Percentiles rank a stretch among this genome's conserved stretches.
Conservation (phyloP, 2,888 invertebrate species). For the Brachyptera putata region DNA sequence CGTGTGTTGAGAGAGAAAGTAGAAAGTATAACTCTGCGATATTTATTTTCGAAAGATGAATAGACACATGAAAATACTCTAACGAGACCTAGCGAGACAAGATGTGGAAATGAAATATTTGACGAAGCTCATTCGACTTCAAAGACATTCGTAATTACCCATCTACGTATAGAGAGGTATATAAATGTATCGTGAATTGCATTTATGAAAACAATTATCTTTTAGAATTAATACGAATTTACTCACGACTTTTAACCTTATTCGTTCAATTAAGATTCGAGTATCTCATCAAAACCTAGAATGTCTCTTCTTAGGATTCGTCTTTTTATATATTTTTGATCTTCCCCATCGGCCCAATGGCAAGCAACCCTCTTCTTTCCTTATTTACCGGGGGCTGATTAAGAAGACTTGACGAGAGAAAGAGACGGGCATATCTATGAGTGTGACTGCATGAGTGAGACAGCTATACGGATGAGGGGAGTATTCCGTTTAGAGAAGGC, state of each 20-base stretch:
- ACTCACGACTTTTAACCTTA: constrained; percentile 8
- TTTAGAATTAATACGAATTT: neutral
- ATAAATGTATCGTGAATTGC: constrained; percentile 4
- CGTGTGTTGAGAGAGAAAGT: neutral
- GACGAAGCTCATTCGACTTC: constrained; percentile 5
- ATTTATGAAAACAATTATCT: constrained; percentile 17
- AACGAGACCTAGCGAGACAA: too few relatives aligned
- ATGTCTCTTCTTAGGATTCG: constrained; percentile 16
- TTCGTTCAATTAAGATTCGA: neutral
- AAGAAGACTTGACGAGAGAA: constrained; percentile 27
- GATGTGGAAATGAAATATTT: too few relatives aligned
- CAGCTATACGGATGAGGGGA: constrained; percentile 12
- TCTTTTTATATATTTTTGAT: constrained; percentile 22
- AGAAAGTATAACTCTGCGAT: neutral
- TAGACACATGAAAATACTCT: neutral
- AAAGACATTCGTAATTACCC: constrained; percentile 6
- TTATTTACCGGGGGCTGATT: constrained; percentile 29
- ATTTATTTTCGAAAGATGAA: neutral
- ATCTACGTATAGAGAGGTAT: too few relatives aligned
- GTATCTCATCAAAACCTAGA: constrained; percentile 9
- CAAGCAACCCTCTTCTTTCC: constrained; percentile 21
- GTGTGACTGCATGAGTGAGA: constrained; percentile 19
- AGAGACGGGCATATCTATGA: constrained; percentile 17
- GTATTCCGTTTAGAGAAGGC: constrained; percentile 25
- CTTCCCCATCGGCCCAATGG: constrained; percentile 17